Conservation (phyloP, 2,888 invertebrate genomes). For the Plusia festucae region DNA sequence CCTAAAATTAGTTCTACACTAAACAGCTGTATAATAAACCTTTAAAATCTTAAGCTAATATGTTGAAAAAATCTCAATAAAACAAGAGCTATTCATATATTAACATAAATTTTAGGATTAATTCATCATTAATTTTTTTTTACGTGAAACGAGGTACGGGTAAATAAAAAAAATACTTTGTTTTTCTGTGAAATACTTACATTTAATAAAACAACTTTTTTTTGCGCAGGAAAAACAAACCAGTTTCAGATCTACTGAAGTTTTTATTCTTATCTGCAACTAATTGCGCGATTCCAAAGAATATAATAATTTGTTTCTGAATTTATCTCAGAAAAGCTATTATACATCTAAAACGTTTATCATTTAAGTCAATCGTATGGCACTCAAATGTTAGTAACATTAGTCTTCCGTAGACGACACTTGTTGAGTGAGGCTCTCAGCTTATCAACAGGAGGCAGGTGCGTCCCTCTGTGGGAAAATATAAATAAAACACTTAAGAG, state of each 20-base stretch:
- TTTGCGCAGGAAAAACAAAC: too few species aligned
- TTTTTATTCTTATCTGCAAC: too few species aligned
- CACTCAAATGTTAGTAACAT: conserved; percentile 49
- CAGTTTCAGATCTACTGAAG: too few species aligned
- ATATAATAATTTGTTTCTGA: too few species aligned
- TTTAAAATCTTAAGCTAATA: too few species aligned
- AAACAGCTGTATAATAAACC: background rate
- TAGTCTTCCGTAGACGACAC: conserved; percentile 56
- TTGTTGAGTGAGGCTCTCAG: conserved; percentile 68
- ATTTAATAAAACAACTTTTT: too few species aligned
- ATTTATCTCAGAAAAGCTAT: background rate
- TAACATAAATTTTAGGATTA: too few species aligned
- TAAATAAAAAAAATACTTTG: background rate
- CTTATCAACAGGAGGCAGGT: conserved; percentile 66
- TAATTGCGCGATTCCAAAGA: too few species aligned
- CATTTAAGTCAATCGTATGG: conserved; percentile 9
- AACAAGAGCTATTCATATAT: too few species aligned
- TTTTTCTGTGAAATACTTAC: too few species aligned
- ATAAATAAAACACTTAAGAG: conserved; percentile 41
- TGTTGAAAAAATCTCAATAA: too few species aligned
- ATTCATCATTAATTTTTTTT: background rate
- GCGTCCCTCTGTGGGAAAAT: conserved; percentile 44
- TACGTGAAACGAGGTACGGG: background rate
- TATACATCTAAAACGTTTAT: background rate
- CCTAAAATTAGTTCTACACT: conserved; percentile 32